Percentiles rank a stretch among this genome's conserved stretches.
These are phyloP conservation scores for Hystrix cristata DNA, from an alignment of 2,113 vertebrate genomes.

Conservation along the genomic window DNA sequence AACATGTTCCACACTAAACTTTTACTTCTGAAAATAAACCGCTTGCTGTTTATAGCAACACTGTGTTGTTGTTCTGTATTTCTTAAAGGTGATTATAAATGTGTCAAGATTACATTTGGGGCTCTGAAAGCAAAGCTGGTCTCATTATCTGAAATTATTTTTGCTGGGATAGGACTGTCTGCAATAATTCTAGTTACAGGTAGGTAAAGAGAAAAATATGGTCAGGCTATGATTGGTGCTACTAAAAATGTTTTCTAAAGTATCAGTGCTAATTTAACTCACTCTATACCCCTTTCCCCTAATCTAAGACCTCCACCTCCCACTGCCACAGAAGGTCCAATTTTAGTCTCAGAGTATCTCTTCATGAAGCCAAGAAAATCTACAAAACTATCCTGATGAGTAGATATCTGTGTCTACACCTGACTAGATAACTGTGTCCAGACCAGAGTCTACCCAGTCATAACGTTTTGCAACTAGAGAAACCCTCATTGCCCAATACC, in stretches of 20 bases:
- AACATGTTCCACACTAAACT: slow-evolving; percentile 30
- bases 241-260: slow-evolving; percentile 29
- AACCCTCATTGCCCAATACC: neutral
- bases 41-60: slow-evolving; percentile 60
- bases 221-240: neutral
- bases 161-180: neutral
- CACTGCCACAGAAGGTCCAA: neutral
- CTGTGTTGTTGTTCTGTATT: slow-evolving; percentile 11
- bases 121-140: slow-evolving; percentile 45
- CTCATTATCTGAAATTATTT: slow-evolving; percentile 34
- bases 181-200: slow-evolving; percentile 6
- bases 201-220: slow-evolving; percentile 26
- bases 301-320: neutral
- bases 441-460: neutral
- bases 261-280: neutral
- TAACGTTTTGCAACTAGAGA: neutral
- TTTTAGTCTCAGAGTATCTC: neutral
- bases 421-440: neutral
- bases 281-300: neutral
- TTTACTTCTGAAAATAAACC: slow-evolving; percentile 69
- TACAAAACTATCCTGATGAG: neutral
- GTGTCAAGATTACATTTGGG: slow-evolving; percentile 13
- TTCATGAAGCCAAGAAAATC: neutral
- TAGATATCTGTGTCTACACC: neutral
- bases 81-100: slow-evolving; percentile 59